A percentile compares a stretch with the other conserved stretches of the same genome.
phyloP scores from a whole-genome alignment of 2,888 invertebrate genomes.

The Noctuana brunneofusca region DNA sequence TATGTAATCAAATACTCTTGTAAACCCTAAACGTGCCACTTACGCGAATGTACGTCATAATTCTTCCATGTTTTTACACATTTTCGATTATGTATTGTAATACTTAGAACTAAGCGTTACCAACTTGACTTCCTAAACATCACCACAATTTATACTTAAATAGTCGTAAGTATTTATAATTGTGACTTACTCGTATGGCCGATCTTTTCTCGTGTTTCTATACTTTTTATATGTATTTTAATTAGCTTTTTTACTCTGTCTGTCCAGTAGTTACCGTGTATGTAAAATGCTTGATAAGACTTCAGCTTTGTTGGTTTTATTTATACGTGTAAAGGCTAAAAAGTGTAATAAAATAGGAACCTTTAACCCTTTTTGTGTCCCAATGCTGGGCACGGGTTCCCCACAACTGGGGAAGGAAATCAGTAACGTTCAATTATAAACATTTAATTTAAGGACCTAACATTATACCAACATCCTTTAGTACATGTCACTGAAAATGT shows the following conservation, averaged over 20 bases:
- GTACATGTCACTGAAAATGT: too few relatives aligned
- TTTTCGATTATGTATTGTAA: neutral
- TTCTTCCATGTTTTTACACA: neutral
- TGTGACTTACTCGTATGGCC: constrained; percentile 38
- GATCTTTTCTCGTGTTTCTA: constrained; percentile 26
- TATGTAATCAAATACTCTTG: too few relatives aligned
- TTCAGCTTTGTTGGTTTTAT: neutral
- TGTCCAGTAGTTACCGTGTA: constrained; percentile 13
- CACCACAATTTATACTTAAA: constrained; percentile 52
- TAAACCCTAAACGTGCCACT: neutral
- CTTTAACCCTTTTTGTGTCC: too few relatives aligned
- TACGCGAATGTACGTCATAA: neutral
- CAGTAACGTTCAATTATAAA: too few relatives aligned
- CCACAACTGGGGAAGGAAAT: too few relatives aligned
- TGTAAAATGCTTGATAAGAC: neutral
- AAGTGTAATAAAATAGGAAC: too few relatives aligned
- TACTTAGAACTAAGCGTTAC: constrained; percentile 45
- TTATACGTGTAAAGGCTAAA: too few relatives aligned
- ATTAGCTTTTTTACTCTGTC: constrained; percentile 10
- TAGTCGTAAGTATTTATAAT: constrained; percentile 51
- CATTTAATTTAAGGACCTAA: too few relatives aligned
- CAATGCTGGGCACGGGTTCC: too few relatives aligned
- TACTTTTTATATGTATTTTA: constrained; percentile 27
- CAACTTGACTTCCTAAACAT: constrained; percentile 50
- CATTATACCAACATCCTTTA: too few relatives aligned